phyloP scores from a whole-genome alignment of 1,140 invertebrate species.

The Ips typographus region DNA sequence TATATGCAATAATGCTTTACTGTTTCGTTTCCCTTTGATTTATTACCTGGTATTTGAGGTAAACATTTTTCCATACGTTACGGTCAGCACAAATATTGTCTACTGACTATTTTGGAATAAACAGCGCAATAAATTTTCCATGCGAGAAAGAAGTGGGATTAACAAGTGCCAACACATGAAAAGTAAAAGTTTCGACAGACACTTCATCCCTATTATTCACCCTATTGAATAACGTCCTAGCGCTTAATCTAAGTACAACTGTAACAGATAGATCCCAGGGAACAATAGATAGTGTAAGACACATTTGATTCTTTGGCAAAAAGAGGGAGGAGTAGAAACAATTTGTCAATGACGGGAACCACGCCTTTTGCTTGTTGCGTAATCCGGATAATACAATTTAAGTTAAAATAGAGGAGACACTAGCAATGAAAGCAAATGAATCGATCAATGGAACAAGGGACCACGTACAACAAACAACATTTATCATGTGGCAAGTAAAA shows the following conservation, averaged over 20 bases:
- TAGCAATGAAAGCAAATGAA: slow-evolving; percentile 10
- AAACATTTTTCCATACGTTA: too few species aligned
- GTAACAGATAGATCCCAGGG: slow-evolving; percentile 30
- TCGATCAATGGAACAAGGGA: too few species aligned
- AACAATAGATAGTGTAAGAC: slow-evolving; percentile 23
- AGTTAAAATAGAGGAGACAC: slow-evolving; percentile 22
- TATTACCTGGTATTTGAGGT: too few species aligned
- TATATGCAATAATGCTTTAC: background rate
- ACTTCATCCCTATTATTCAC: slow-evolving; percentile 2
- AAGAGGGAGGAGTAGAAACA: slow-evolving; percentile 24
- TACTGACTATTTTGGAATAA: too few species aligned
- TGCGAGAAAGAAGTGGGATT: too few species aligned
- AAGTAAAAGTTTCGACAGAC: slow-evolving; percentile 8
- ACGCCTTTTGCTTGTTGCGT: slow-evolving; percentile 36
- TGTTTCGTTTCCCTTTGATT: too few species aligned
- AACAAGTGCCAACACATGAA: background rate
- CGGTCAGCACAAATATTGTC: too few species aligned
- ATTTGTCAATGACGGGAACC: slow-evolving; percentile 31
- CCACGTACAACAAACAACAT: too few species aligned
- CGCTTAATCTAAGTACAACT: slow-evolving; percentile 21
- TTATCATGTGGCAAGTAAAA: too few species aligned
- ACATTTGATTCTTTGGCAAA: slow-evolving; percentile 27
- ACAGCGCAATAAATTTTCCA: too few species aligned
- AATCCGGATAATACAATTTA: slow-evolving; percentile 31
- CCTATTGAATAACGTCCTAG: slow-evolving; percentile 9